These are phyloP conservation scores for Prionchulus punctatus DNA, from an alignment of 2,888 invertebrate genomes.

Conservation along the genomic window DNA sequence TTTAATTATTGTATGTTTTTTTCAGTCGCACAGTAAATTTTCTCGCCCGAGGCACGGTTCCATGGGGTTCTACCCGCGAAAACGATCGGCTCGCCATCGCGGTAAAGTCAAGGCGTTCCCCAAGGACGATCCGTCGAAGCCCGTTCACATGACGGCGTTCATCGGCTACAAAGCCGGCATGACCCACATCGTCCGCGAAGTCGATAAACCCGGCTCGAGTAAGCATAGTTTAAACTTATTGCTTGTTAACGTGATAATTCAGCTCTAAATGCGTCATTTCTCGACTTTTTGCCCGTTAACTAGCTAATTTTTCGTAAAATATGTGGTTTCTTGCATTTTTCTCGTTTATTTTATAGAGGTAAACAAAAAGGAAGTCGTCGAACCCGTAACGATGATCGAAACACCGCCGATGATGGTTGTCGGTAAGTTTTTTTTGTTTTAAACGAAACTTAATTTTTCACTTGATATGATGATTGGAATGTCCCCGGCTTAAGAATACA, in stretches of 20 bases:
- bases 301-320: neutral
- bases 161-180: constrained; percentile 98
- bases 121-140: constrained; percentile 85
- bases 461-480: no score
- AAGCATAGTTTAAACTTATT: no score
- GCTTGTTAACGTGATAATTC: constrained; percentile 9
- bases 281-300: no score
- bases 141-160: constrained; percentile 82
- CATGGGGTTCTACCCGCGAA: constrained; percentile 99
- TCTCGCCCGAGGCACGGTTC: constrained; percentile 99
- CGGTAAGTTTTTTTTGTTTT: constrained; percentile 40
- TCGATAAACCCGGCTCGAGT: constrained; percentile 96
- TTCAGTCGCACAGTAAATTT: constrained; percentile 97
- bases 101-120: constrained; percentile 99
- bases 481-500: no score
- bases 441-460: neutral
- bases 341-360: constrained; percentile 51
- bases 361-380: constrained; percentile 98
- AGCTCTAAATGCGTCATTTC: no score
- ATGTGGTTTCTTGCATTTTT: neutral
- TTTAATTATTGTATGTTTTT: no score
- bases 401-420: constrained; percentile 95
- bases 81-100: constrained; percentile 82
- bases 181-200: constrained; percentile 97
- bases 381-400: constrained; percentile 93